These are phyloP conservation scores for Vollenhovia emeryi DNA, from an alignment of 1,140 invertebrate species.

Conservation along the genomic window DNA sequence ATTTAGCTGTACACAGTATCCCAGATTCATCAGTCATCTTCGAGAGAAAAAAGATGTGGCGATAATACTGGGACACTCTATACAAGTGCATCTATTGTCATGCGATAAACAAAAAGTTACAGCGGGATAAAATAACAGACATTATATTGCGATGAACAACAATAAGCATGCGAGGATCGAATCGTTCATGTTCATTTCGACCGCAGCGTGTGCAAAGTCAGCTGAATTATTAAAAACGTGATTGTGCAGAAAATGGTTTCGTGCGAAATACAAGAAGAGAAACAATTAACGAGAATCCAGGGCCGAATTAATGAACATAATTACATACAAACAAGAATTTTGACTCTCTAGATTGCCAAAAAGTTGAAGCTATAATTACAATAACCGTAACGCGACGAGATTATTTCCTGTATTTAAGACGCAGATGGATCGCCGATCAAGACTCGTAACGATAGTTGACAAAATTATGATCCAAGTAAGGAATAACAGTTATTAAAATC, in stretches of 20 bases:
- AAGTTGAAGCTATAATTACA: constrained; percentile 20
- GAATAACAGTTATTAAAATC: constrained; percentile 10
- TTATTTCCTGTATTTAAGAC: constrained; percentile 10
- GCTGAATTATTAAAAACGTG: constrained; percentile 33
- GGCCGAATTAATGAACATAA: constrained; percentile 8
- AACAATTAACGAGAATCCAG: not conserved
- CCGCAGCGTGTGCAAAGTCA: constrained; percentile 47
- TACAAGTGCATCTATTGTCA: constrained; percentile 32
- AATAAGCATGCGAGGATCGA: constrained; percentile 40
- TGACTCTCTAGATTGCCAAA: not conserved
- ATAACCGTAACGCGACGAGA: not conserved
- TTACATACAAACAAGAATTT: constrained; percentile 18
- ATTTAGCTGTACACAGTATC: constrained; percentile 1
- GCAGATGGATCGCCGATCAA: not conserved
- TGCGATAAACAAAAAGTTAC: constrained; percentile 26
- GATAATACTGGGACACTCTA: not conserved
- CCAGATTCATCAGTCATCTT: not conserved
- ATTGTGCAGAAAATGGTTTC: constrained; percentile 39
- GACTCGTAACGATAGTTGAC: constrained; percentile 1
- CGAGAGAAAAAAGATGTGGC: not conserved
- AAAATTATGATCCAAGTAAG: constrained; percentile 47
- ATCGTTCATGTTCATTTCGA: constrained; percentile 28
- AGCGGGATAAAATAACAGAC: constrained; percentile 15
- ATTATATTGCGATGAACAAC: not conserved
- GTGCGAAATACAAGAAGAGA: constrained; percentile 30